Evolutionary conservation across 1,140 invertebrate species (phyloP), one percentile per base, ranked within the genome.

Genomic region (Bursaphelenchus mucronatus): DNA sequence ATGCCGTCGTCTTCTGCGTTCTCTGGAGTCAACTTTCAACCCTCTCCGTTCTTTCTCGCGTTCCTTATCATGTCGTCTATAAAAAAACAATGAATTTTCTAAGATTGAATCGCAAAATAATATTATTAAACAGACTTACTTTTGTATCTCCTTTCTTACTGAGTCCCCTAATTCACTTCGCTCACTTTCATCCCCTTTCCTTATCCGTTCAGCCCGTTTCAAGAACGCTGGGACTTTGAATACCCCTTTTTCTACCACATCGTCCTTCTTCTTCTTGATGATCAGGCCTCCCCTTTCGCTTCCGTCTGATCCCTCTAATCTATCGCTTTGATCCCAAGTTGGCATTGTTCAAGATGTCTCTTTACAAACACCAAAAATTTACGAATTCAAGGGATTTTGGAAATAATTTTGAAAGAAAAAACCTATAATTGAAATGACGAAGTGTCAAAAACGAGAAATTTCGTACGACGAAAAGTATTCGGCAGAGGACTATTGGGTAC

Each of bases 281-380:
- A 93, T 87, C 49, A 94, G 84, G 44, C 92, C 90, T 15, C 90
- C 91, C 68, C 85, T 83, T 80, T 88, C 85, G 63, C 86, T 85
- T 3, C 84, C 85, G n/a, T 85, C 84, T n/a, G 85, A 87, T 8
- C 91, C 92, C 82, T 90, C 90, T 69, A 95, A 84, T 63, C 89
- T 87, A 84, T 92, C 89, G 58, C 93, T 61, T 55, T 55, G 54
- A 44, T 39, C 57, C 41, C 13, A 50, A 43, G 19, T 30, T 30
- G 30, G 30, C 30, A 30, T 30, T 5, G 30, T 5, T 30, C 30
- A 30, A 30, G 30, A 30, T 5, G 30, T 30, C 30, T 30, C 30
- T 30, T 30, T 5, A 30, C 30, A 30, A 30, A 30, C 30, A 30
- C 30, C 30, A 30, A 30, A 30, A 30, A 30, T 30, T 30, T 5